Base-by-base conservation (phyloP, 2,888 invertebrate species). In the Hololepta plana region DNA sequence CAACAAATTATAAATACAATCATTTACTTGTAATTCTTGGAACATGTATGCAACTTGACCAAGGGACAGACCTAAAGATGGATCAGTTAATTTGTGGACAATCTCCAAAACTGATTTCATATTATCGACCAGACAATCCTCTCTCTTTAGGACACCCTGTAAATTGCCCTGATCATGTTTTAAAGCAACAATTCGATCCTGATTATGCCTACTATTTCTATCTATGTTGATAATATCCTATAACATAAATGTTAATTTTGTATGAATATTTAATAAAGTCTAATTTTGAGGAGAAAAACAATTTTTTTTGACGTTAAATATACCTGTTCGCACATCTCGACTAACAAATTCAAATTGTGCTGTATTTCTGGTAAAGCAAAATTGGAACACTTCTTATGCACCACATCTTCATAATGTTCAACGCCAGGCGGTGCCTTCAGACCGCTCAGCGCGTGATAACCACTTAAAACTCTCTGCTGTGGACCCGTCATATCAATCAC, bases 401-500 rank as follows among this genome's bases (percentile, higher is more conserved):
- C 58, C 32, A 70, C 67, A 41, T 68, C 64, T 38, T 74, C 73
- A 45, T 55, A 75, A 20, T 73, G 60, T 46, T 57, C 57, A 47
- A 64, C 60, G 44, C 72, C 62, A 3, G 60, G 59, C 1, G 57
- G 48, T 1, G 60, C 47, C 36, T 62, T 57, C 2, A 65, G 57
- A 13, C 82, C 79, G 0, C 79, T 70, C 20, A 93, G 64, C 1
- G 91, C 90, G 53, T 90, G 88, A 52, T 93, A 93, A 1, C 91
- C 90, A 46, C 80, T 82, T 3, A 90, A 62, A 17, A 96, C 81
- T 28, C 90, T 67, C 49, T 84, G 80, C 53, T 96, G 88, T 0
- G 82, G 85, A 0, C 96, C 96, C 4, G 96, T 96, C 90, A 98
- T 88, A 55, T 98, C 98, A 35, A 98, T 96, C 7, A 99, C 95